A percentile compares a stretch with the other conserved stretches of the same genome.
phyloP scores from a whole-genome alignment of 2,888 invertebrate species.

The Synanthedon andrenaeformis region DNA sequence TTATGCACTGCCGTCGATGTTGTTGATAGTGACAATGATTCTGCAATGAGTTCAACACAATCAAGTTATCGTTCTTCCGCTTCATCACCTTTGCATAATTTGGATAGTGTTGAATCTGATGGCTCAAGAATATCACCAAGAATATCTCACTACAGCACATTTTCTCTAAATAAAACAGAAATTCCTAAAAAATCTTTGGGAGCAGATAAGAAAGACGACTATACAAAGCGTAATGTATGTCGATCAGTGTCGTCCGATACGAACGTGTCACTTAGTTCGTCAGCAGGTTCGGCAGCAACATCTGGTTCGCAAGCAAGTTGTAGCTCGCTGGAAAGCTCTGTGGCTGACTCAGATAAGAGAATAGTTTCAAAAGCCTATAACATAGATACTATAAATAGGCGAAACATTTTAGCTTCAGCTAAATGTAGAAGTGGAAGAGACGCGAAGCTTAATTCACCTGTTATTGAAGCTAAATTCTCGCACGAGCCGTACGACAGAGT shows the following conservation, averaged over 20 bases:
- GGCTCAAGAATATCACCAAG: slow-evolving; percentile 64
- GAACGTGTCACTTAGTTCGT: slow-evolving; percentile 77
- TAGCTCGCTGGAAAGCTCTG: slow-evolving; percentile 74
- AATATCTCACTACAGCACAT: slow-evolving; percentile 45
- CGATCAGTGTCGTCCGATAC: slow-evolving; percentile 80
- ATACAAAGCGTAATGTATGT: slow-evolving; percentile 70
- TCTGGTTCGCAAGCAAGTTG: slow-evolving; percentile 81
- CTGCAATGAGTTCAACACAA: slow-evolving; percentile 87
- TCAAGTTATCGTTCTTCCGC: slow-evolving; percentile 83
- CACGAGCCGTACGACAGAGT: slow-evolving; percentile 68
- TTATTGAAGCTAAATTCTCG: slow-evolving; percentile 78
- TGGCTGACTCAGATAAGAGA: slow-evolving; percentile 72
- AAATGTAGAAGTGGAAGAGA: slow-evolving; percentile 86
- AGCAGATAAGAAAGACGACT: slow-evolving; percentile 48
- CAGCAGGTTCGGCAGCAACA: slow-evolving; percentile 78
- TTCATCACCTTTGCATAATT: slow-evolving; percentile 80
- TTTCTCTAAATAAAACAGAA: slow-evolving; percentile 58
- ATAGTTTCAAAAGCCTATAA: slow-evolving; percentile 83
- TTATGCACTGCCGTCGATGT: slow-evolving; percentile 59
- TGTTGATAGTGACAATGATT: slow-evolving; percentile 87
- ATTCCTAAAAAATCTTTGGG: slow-evolving; percentile 37
- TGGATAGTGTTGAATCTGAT: slow-evolving; percentile 69
- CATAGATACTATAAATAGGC: slow-evolving; percentile 86
- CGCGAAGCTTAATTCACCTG: slow-evolving; percentile 76
- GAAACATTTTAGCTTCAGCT: slow-evolving; percentile 88